phyloP scores from a whole-genome alignment of 1,140 invertebrate genomes.

The Drosophila kepulauana region DNA sequence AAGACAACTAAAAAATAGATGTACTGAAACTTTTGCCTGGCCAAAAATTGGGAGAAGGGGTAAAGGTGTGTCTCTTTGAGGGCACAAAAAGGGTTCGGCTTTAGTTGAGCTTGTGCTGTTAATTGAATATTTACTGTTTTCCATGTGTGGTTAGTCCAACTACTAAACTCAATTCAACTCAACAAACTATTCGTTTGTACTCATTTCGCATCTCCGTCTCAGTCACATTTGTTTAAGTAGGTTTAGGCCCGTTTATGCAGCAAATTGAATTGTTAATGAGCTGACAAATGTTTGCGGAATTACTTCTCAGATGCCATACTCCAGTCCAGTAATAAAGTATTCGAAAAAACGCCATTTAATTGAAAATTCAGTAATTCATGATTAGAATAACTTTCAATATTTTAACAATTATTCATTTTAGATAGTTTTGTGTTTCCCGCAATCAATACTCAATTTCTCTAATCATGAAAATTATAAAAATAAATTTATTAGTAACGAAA shows the following conservation, averaged over 20 bases:
- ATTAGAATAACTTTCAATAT: no score
- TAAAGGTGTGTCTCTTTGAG: background rate
- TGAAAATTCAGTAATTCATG: no score
- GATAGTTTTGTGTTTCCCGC: no score
- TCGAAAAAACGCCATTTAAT: no score
- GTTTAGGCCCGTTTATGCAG: slow-evolving; percentile 80
- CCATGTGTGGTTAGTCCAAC: slow-evolving; percentile 39
- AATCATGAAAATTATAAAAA: no score
- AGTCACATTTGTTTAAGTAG: slow-evolving; percentile 46
- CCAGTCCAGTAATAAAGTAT: background rate
- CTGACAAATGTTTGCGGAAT: slow-evolving; percentile 75
- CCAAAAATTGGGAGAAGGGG: background rate
- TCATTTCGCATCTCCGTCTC: slow-evolving; percentile 10
- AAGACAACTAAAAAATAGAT: slow-evolving; percentile 5
- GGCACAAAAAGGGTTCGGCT: slow-evolving; percentile 54
- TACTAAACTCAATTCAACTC: slow-evolving; percentile 15
- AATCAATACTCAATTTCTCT: no score
- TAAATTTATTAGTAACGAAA: no score
- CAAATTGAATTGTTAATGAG: slow-evolving; percentile 83
- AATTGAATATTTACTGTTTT: slow-evolving; percentile 80
- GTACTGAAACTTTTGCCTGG: slow-evolving; percentile 4
- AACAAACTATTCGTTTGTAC: slow-evolving; percentile 41
- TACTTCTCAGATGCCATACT: slow-evolving; percentile 49
- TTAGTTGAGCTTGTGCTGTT: slow-evolving; percentile 63
- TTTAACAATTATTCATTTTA: no score